These are phyloP conservation scores for Sebastes itinus DNA, from an alignment of 2,797 vertebrate species.

Conservation along the genomic window DNA sequence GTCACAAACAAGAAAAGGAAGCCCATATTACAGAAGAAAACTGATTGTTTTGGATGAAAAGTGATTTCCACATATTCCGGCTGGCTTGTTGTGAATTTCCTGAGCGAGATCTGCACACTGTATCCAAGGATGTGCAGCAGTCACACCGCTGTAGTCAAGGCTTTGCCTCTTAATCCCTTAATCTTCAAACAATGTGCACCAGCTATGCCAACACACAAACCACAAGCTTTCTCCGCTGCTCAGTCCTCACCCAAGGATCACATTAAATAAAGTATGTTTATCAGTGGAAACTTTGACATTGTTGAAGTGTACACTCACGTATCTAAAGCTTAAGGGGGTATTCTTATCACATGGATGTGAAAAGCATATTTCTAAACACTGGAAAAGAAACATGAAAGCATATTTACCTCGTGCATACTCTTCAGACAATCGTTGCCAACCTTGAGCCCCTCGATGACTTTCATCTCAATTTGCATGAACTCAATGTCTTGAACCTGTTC, in stretches of 20 bases:
- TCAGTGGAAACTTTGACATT: constrained; percentile 38
- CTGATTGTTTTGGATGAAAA: neutral
- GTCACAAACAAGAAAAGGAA: constrained; percentile 30
- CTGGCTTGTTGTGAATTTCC: constrained; percentile 17
- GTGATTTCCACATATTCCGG: constrained; percentile 4
- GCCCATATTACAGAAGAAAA: neutral
- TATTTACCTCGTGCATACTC: constrained; percentile 84
- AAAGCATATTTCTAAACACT: neutral
- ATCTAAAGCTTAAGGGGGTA: neutral
- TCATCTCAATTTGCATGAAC: constrained; percentile 95
- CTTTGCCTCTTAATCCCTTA: constrained; percentile 77
- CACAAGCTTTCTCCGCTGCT: constrained; percentile 23
- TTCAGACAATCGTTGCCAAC: constrained; percentile 94
- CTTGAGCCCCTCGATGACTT: constrained; percentile 93
- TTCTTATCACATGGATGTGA: neutral
- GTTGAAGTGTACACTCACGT: neutral
- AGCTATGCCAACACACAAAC: constrained; percentile 61
- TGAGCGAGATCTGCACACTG: constrained; percentile 26
- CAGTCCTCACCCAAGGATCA: constrained; percentile 26
- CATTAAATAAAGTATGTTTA: constrained; percentile 28
- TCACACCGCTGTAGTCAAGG: constrained; percentile 56
- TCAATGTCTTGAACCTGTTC: constrained; percentile 88
- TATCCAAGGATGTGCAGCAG: constrained; percentile 54
- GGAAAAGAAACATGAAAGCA: neutral
- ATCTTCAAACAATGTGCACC: constrained; percentile 74